These are phyloP conservation scores for Coilia nasus DNA, from an alignment of 2,797 vertebrate species.

Conservation along the genomic window DNA sequence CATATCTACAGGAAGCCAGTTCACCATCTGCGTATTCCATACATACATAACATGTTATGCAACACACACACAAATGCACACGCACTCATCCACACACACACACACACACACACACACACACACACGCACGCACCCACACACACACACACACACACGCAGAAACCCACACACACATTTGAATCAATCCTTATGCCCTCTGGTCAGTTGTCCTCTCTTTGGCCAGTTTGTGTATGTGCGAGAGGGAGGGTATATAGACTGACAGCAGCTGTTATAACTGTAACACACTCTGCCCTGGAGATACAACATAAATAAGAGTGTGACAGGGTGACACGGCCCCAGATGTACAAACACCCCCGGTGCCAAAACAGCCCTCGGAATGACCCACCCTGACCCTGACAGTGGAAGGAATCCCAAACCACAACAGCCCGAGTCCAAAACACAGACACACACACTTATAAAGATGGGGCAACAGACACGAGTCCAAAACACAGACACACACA, in stretches of 20 bases:
- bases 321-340: neutral
- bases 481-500: no score
- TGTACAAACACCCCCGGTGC: neutral
- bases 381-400: neutral
- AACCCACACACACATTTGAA: neutral
- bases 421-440: neutral
- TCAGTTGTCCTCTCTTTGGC: neutral
- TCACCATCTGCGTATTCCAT: neutral
- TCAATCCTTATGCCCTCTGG: neutral
- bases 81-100: constrained; percentile 24
- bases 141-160: neutral
- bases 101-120: neutral
- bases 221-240: neutral
- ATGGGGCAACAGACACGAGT: no score
- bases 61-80: neutral
- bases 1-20: neutral
- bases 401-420: neutral
- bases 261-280: neutral
- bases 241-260: neutral
- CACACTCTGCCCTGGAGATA: neutral
- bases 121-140: neutral
- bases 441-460: neutral
- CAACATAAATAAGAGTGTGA: neutral
- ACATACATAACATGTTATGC: neutral
- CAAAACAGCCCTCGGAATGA: neutral